Evolutionary conservation across 2,113 vertebrate species (phyloP).

Genomic region (Xyliphius kryptos): DNA sequence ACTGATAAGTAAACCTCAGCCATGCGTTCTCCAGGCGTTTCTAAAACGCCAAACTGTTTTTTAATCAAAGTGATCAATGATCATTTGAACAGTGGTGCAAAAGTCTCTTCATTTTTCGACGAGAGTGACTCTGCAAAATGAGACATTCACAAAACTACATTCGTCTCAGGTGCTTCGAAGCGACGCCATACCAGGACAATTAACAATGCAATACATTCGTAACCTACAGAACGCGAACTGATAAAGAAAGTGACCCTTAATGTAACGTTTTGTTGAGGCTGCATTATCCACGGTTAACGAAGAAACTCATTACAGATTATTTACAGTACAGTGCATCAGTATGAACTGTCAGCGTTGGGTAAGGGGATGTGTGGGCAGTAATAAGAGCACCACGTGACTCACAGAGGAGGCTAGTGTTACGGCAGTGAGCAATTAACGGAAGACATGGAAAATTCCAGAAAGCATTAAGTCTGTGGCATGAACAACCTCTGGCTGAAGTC

Average conservation of each 20-base stretch:
- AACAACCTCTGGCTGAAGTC: not conserved
- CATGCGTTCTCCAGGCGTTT: no score
- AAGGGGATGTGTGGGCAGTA: conserved; percentile 28
- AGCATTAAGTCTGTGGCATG: conserved; percentile 12
- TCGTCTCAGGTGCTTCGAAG: not conserved
- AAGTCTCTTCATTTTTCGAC: no score
- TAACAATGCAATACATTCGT: conserved; percentile 10
- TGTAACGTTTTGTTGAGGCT: not conserved
- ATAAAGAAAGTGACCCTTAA: conserved; percentile 1
- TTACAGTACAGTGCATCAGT: conserved; percentile 26
- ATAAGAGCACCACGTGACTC: conserved; percentile 34
- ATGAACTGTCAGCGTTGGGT: not conserved
- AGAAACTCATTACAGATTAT: conserved; percentile 8
- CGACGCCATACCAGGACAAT: not conserved
- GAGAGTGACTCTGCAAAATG: no score
- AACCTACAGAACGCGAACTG: not conserved
- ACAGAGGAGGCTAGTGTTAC: conserved; percentile 36
- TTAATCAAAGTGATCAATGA: no score
- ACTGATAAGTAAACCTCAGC: no score
- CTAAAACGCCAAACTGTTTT: no score
- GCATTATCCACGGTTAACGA: not conserved
- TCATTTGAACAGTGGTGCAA: no score
- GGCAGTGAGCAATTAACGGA: conserved; percentile 26
- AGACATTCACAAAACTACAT: conserved; percentile 1
- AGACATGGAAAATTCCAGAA: conserved; percentile 26